These are phyloP conservation scores for Vimba vimba DNA, from an alignment of 2,113 vertebrate genomes.

Conservation along the genomic window DNA sequence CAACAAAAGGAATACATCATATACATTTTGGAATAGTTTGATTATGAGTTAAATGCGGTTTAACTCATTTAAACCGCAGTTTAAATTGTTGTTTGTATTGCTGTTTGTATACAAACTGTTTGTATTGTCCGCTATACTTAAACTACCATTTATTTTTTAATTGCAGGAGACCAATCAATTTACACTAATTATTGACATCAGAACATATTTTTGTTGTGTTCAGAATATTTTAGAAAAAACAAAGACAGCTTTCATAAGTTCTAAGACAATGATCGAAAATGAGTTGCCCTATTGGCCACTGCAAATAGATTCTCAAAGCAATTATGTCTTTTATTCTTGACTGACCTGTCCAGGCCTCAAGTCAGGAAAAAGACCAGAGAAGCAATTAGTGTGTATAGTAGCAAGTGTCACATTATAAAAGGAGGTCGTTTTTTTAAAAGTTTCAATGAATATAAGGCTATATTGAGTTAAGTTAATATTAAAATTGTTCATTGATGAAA, in stretches of 20 bases:
- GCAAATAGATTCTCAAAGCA: constrained; percentile 8
- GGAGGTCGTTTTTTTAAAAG: too few relatives aligned
- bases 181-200: neutral
- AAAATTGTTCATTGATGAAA: neutral
- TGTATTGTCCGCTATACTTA: neutral
- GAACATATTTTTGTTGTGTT: neutral
- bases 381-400: neutral
- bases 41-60: too few relatives aligned
- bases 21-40: too few relatives aligned
- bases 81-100: too few relatives aligned
- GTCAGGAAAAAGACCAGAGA: constrained; percentile 1
- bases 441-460: too few relatives aligned
- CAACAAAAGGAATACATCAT: too few relatives aligned
- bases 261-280: neutral
- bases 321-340: constrained; percentile 20
- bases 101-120: neutral
- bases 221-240: neutral
- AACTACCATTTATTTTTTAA: neutral
- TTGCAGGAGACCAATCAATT: neutral
- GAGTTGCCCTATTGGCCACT: neutral
- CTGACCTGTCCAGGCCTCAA: neutral
- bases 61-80: too few relatives aligned
- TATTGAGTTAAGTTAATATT: too few relatives aligned
- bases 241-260: constrained; percentile 6
- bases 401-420: neutral